These are phyloP conservation scores for Papilio dardanus DNA, from an alignment of 1,140 invertebrate genomes.

Conservation along the genomic window DNA sequence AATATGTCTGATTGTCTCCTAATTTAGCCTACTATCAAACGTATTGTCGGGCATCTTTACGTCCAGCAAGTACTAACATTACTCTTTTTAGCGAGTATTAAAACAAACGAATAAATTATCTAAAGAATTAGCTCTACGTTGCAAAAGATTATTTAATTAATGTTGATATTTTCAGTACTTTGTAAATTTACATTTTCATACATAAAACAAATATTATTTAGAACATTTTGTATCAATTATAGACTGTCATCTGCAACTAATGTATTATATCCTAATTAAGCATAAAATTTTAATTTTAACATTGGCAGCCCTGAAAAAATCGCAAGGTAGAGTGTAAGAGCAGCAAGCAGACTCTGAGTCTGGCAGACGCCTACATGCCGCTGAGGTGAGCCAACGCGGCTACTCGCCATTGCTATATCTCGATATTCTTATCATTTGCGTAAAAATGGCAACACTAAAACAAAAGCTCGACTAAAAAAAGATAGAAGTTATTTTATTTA, in stretches of 20 bases:
- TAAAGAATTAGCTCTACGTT: not conserved
- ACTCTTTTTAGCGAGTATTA: not conserved
- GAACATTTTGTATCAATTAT: too few species aligned
- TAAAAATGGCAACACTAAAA: constrained; percentile 12
- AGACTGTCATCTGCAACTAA: not conserved
- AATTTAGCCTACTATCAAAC: constrained; percentile 10
- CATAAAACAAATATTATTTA: too few species aligned
- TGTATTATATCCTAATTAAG: not conserved
- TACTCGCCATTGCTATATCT: not conserved
- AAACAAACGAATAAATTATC: not conserved
- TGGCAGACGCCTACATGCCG: constrained; percentile 54
- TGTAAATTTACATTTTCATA: not conserved
- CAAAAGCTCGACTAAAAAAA: not conserved
- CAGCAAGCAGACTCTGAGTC: constrained; percentile 58
- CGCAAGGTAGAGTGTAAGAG: constrained; percentile 64
- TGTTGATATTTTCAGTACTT: not conserved
- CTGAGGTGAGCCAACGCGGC: constrained; percentile 17
- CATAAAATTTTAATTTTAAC: not conserved
- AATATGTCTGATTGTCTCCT: constrained; percentile 12
- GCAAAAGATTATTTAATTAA: not conserved
- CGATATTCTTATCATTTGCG: constrained; percentile 18
- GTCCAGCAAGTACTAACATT: not conserved
- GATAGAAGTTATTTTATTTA: too few species aligned
- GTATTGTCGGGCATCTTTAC: not conserved
- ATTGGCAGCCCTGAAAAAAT: constrained; percentile 38